These are phyloP conservation scores for Tribolium madens DNA, from an alignment of 1,140 invertebrate genomes.

Conservation along the genomic window DNA sequence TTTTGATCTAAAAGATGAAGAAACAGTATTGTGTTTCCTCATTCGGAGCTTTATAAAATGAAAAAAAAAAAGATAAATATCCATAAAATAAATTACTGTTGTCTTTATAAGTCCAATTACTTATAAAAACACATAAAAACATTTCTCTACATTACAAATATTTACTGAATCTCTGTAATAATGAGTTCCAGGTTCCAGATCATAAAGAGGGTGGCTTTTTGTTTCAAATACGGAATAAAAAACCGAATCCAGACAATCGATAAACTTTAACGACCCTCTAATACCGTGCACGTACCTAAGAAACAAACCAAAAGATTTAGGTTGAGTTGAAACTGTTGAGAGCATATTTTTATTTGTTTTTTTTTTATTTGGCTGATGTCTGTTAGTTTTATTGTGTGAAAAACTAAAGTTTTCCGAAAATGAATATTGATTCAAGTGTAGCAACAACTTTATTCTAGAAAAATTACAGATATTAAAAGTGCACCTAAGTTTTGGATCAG, in stretches of 20 bases:
- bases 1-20: neutral
- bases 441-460: no score
- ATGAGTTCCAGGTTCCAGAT: neutral
- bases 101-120: neutral
- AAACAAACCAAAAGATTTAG: neutral
- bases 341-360: neutral
- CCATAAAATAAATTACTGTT: neutral
- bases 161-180: neutral
- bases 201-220: neutral
- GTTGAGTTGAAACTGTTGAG: neutral
- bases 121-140: neutral
- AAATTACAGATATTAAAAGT: no score
- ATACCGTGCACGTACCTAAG: neutral
- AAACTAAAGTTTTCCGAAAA: neutral
- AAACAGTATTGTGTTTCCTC: neutral
- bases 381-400: neutral
- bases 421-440: slow-evolving; percentile 9
- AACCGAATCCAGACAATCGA: neutral
- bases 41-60: neutral
- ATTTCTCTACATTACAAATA: neutral
- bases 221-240: neutral
- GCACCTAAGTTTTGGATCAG: neutral
- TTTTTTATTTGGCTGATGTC: neutral
- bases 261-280: neutral
- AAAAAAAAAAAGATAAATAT: neutral